Conservation (phyloP, 2,888 invertebrate genomes). For the Acleris emargana region DNA sequence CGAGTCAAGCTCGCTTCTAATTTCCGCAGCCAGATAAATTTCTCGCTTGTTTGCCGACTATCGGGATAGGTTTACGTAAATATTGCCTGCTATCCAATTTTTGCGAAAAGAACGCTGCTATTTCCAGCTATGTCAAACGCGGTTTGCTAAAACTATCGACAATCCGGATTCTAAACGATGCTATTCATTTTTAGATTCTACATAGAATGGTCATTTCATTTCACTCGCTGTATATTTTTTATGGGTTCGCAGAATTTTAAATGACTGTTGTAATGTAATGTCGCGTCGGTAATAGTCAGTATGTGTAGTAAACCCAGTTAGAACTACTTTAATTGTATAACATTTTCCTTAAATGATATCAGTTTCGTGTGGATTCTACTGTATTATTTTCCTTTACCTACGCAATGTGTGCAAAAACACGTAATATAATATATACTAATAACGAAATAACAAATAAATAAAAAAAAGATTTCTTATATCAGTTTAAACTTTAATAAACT, state of each 20-base stretch:
- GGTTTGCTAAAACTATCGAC: not conserved
- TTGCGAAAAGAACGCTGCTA: constrained; percentile 4
- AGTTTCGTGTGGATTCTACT: constrained; percentile 8
- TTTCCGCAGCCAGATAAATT: constrained; percentile 29
- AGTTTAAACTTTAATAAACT: constrained; percentile 48
- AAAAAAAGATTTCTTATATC: not conserved
- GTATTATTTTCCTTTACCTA: constrained; percentile 15
- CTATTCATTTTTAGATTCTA: constrained; percentile 5
- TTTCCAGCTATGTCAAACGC: constrained; percentile 2
- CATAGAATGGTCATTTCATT: not conserved
- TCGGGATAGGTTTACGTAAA: constrained; percentile 30
- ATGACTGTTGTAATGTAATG: constrained; percentile 5
- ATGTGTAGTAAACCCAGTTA: constrained; percentile 1
- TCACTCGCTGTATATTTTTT: constrained; percentile 8
- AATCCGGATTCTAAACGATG: not conserved
- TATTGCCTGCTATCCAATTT: constrained; percentile 31
- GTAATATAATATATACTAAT: not conserved
- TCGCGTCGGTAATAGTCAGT: not conserved
- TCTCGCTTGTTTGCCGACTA: constrained; percentile 27
- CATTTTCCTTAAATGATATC: constrained; percentile 27
- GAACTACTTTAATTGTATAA: not conserved
- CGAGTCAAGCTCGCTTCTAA: constrained; percentile 32
- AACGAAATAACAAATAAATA: too few relatives aligned
- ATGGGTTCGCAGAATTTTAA: constrained; percentile 12
- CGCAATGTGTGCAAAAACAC: not conserved